Evolutionary conservation across 1,140 invertebrate genomes (phyloP).

Genomic region (Drosophila parabipectinata): DNA sequence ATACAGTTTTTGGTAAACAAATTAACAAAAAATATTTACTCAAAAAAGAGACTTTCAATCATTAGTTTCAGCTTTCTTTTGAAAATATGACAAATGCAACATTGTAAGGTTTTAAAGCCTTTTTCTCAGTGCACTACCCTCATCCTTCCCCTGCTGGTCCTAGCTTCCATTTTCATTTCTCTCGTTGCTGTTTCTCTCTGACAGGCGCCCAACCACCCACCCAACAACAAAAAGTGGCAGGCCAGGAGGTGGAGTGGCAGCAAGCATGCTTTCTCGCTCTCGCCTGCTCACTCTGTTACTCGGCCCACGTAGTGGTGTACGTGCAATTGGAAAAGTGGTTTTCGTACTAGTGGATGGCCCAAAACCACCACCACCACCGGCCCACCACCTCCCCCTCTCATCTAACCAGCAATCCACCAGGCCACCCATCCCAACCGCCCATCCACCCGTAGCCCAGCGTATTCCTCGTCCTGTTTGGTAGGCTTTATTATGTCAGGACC

Average conservation of each 20-base stretch:
- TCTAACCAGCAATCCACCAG: constrained; percentile 26
- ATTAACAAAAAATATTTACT: too few relatives aligned
- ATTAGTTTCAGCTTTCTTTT: not conserved
- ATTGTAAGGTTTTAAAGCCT: not conserved
- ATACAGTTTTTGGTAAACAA: not conserved
- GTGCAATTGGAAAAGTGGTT: constrained; percentile 81
- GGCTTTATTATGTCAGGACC: constrained; percentile 76
- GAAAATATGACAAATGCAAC: too few relatives aligned
- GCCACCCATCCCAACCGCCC: constrained; percentile 16
- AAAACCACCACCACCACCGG: constrained; percentile 48
- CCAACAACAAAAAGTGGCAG: constrained; percentile 22
- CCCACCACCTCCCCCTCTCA: constrained; percentile 23
- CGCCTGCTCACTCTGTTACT: constrained; percentile 19
- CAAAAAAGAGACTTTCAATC: too few relatives aligned
- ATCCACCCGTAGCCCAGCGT: constrained; percentile 11
- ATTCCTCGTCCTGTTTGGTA: constrained; percentile 58
- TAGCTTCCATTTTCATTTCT: constrained; percentile 73
- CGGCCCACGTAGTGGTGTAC: constrained; percentile 61
- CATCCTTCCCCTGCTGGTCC: constrained; percentile 27
- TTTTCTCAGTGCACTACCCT: constrained; percentile 13
- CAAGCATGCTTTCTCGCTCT: constrained; percentile 37
- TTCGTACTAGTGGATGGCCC: constrained; percentile 68
- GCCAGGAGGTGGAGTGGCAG: constrained; percentile 14
- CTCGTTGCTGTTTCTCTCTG: constrained; percentile 47
- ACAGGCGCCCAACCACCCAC: constrained; percentile 23